Conservation (phyloP, 1,140 invertebrate species). For the Drosophila tristis region DNA sequence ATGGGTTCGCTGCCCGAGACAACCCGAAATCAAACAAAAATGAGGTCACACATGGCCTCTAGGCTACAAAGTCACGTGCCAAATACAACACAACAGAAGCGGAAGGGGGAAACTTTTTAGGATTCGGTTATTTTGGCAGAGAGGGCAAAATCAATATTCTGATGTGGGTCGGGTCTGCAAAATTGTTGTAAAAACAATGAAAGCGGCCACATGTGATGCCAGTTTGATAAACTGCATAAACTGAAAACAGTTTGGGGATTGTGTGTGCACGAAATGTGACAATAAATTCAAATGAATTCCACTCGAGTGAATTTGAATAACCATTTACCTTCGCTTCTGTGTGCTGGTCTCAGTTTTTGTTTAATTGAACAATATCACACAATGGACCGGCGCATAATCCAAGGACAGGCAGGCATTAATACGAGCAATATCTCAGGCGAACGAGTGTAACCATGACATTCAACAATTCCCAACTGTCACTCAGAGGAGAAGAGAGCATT, state of each 20-base stretch:
- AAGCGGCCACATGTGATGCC: slow-evolving; percentile 29
- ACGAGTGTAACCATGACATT: slow-evolving; percentile 1
- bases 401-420: too few species aligned
- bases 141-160: slow-evolving; percentile 37
- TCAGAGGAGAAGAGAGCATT: too few species aligned
- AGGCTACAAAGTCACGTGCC: slow-evolving; percentile 21
- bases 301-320: slow-evolving; percentile 27
- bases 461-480: slow-evolving; percentile 10
- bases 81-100: neutral
- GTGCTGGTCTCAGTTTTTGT: neutral
- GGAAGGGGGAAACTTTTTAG: neutral
- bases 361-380: slow-evolving; percentile 8
- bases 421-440: neutral
- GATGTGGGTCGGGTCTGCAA: slow-evolving; percentile 26
- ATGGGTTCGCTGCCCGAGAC: too few species aligned
- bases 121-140: slow-evolving; percentile 32
- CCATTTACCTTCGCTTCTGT: neutral
- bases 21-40: slow-evolving; percentile 11
- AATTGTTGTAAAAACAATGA: slow-evolving; percentile 18
- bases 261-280: slow-evolving; percentile 20
- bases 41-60: slow-evolving; percentile 32
- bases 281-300: slow-evolving; percentile 47
- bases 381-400: slow-evolving; percentile 7
- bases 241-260: slow-evolving; percentile 11
- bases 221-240: slow-evolving; percentile 42